phyloP scores from a whole-genome alignment of 1,140 invertebrate genomes.

The Caerostris extrusa region DNA sequence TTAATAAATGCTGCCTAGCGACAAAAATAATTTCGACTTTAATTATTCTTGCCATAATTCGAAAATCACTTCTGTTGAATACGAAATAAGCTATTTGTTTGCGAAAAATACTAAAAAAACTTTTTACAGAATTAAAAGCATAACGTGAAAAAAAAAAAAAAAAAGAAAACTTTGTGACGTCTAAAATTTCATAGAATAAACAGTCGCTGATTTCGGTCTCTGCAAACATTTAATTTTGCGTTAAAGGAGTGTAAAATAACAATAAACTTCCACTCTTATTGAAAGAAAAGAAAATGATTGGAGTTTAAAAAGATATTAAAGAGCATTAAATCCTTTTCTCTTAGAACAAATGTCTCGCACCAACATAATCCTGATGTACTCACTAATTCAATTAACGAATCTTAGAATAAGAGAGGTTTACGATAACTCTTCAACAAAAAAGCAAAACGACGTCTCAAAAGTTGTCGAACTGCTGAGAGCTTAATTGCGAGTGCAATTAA shows the following conservation, averaged over 20 bases:
- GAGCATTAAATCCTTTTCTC: slow-evolving; percentile 46
- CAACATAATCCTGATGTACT: slow-evolving; percentile 48
- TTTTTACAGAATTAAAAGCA: no score
- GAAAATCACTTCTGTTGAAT: slow-evolving; percentile 48
- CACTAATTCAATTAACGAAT: slow-evolving; percentile 58
- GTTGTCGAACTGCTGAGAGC: slow-evolving; percentile 54
- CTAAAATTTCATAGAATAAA: slow-evolving; percentile 55
- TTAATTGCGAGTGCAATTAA: slow-evolving; percentile 55
- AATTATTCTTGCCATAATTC: slow-evolving; percentile 65
- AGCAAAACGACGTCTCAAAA: slow-evolving; percentile 29
- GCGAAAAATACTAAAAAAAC: neutral
- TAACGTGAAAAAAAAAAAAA: neutral
- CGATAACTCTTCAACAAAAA: slow-evolving; percentile 20
- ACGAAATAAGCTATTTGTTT: slow-evolving; percentile 6
- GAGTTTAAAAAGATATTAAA: slow-evolving; percentile 50
- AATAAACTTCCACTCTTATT: slow-evolving; percentile 34
- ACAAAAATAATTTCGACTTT: slow-evolving; percentile 45
- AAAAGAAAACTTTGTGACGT: slow-evolving; percentile 16
- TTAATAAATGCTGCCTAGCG: slow-evolving; percentile 39
- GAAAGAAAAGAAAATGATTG: slow-evolving; percentile 47
- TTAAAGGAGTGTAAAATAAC: slow-evolving; percentile 32
- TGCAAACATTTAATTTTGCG: slow-evolving; percentile 50
- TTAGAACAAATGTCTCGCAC: slow-evolving; percentile 34
- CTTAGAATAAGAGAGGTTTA: slow-evolving; percentile 8
- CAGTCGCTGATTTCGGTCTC: slow-evolving; percentile 1